A percentile compares a stretch with the other conserved stretches of the same genome.
Conservation (phyloP, 1,140 invertebrate genomes). For the Carcinoscorpius rotundicauda region DNA sequence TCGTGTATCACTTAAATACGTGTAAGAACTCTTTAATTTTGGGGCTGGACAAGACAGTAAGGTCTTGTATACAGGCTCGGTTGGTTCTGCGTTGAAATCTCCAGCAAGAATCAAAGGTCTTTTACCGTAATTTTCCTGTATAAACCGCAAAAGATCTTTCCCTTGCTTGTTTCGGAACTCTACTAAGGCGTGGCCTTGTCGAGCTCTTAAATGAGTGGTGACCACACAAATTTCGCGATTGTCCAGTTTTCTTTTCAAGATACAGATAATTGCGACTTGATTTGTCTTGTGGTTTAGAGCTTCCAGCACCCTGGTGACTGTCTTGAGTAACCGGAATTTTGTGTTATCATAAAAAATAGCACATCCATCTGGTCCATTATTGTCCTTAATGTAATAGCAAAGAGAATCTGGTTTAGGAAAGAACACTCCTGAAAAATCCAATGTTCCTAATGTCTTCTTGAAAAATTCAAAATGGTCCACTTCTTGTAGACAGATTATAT, state of each 20-base stretch:
- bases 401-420: slow-evolving; percentile 64
- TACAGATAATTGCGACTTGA: slow-evolving; percentile 38
- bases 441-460: slow-evolving; percentile 42
- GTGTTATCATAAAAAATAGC: slow-evolving; percentile 55
- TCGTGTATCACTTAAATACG: too few species aligned
- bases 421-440: slow-evolving; percentile 56
- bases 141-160: slow-evolving; percentile 50
- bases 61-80: slow-evolving; percentile 54
- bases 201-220: slow-evolving; percentile 62
- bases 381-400: slow-evolving; percentile 53
- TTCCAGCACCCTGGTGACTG: slow-evolving; percentile 47
- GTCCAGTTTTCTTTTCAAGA: slow-evolving; percentile 39
- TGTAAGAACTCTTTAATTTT: too few species aligned
- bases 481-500: slow-evolving; percentile 57
- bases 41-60: slow-evolving; percentile 28
- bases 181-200: slow-evolving; percentile 48
- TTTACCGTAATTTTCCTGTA: slow-evolving; percentile 35
- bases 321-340: slow-evolving; percentile 46
- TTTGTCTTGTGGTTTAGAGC: slow-evolving; percentile 54
- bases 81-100: slow-evolving; percentile 64
- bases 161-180: slow-evolving; percentile 61
- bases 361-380: slow-evolving; percentile 65
- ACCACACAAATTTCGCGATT: slow-evolving; percentile 48
- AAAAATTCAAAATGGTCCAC: slow-evolving; percentile 56
- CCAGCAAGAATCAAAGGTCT: slow-evolving; percentile 52